phyloP scores from a whole-genome alignment of 1,140 invertebrate genomes.

The Aphelenchoides avenae region DNA sequence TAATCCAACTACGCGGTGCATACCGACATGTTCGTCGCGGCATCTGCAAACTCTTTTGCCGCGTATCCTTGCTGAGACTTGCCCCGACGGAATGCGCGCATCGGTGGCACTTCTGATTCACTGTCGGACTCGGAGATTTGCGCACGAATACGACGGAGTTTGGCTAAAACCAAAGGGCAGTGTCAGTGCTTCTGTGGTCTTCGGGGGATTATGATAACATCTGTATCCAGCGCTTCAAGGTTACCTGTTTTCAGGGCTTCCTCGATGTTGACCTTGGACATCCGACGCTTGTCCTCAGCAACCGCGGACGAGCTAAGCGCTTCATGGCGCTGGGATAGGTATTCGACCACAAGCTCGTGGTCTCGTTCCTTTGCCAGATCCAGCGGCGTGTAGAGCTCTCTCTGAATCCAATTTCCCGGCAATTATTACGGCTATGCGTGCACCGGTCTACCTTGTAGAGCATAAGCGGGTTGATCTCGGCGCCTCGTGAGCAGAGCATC shows the following conservation, averaged over 20 bases:
- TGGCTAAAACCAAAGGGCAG: conserved; percentile 19
- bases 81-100: conserved; percentile 8
- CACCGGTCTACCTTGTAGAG: conserved; percentile 39
- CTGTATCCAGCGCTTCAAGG: neutral
- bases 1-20: neutral
- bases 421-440: no score
- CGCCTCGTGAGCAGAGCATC: conserved; percentile 58
- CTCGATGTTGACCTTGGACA: conserved; percentile 36
- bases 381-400: conserved; percentile 39
- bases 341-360: conserved; percentile 45
- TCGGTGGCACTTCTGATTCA: neutral
- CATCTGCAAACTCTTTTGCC: conserved; percentile 21
- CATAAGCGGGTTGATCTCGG: conserved; percentile 61
- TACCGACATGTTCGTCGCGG: conserved; percentile 15
- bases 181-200: neutral
- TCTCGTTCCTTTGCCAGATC: conserved; percentile 44
- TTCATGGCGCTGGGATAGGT: conserved; percentile 22
- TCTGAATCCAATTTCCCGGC: conserved; percentile 20
- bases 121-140: conserved; percentile 17
- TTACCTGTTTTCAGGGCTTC: conserved; percentile 35
- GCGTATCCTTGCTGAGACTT: conserved; percentile 4
- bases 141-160: conserved; percentile 20
- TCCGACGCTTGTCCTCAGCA: conserved; percentile 13
- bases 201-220: neutral
- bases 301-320: conserved; percentile 29